Evolutionary conservation across 2,888 invertebrate species (phyloP).

Genomic region (Polymixis lichenea): DNA sequence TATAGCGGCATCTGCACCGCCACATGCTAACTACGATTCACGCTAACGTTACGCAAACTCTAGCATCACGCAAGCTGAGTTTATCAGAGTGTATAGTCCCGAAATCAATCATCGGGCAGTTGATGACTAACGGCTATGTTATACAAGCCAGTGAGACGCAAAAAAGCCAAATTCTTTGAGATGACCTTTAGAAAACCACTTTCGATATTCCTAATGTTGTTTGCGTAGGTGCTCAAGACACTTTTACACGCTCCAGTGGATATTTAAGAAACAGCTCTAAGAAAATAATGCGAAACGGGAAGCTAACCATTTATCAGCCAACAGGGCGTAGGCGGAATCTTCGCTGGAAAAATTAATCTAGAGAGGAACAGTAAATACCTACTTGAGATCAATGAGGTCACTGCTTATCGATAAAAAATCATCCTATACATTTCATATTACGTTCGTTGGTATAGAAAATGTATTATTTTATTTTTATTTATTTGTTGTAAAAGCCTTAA

Average conservation of each 20-base stretch:
- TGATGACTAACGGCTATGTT: neutral
- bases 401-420: constrained; percentile 9
- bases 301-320: constrained; percentile 41
- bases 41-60: no score
- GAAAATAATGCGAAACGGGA: constrained; percentile 30
- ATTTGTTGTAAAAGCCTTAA: no score
- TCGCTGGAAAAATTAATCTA: constrained; percentile 38
- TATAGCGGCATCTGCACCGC: no score
- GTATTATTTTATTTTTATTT: no score
- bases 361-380: constrained; percentile 13
- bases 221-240: constrained; percentile 30
- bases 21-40: no score
- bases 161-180: neutral
- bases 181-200: constrained; percentile 25
- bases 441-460: no score
- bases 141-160: neutral
- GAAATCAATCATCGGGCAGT: no score
- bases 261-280: constrained; percentile 29
- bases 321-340: constrained; percentile 32
- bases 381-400: constrained; percentile 27
- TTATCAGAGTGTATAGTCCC: no score
- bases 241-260: constrained; percentile 14
- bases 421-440: no score
- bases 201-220: neutral
- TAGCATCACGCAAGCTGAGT: no score